Percentiles rank a stretch among this genome's conserved stretches.
Conservation (phyloP, 2,797 vertebrate species). For the Ataeniobius toweri region DNA sequence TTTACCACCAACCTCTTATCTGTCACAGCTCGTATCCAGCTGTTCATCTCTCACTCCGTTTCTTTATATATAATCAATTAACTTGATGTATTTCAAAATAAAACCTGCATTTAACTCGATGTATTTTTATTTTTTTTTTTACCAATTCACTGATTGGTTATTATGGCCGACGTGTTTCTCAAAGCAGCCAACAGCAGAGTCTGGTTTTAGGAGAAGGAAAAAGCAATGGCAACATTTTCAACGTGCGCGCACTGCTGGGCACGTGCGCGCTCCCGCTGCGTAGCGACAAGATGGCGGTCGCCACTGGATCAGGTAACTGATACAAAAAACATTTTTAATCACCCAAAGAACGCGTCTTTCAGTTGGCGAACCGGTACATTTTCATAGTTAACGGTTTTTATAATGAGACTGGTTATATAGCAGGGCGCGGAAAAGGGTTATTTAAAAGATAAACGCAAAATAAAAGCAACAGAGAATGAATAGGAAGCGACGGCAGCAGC, state of each 20-base stretch:
- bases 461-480: constrained; percentile 35
- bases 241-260: constrained; percentile 39
- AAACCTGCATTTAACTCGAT: background rate
- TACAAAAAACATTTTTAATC: constrained; percentile 42
- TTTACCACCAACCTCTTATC: background rate
- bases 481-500: constrained; percentile 40
- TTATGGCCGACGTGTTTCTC: background rate
- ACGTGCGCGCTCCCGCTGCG: constrained; percentile 74
- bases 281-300: constrained; percentile 85
- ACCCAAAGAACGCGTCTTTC: constrained; percentile 1
- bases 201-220: constrained; percentile 13
- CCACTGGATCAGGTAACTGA: constrained; percentile 84
- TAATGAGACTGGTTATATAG: fast-evolving
- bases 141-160: too few relatives aligned
- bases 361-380: background rate
- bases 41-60: too few relatives aligned
- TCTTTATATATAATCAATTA: background rate
- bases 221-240: background rate
- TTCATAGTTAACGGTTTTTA: fast-evolving
- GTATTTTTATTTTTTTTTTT: background rate
- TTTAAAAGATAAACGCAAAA: background rate
- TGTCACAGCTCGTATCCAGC: background rate
- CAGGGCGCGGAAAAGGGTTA: fast-evolving
- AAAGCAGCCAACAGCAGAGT: background rate
- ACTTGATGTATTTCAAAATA: background rate